Evolutionary conservation across 2,888 invertebrate genomes (phyloP).

Genomic region (Esperia sulphurella): DNA sequence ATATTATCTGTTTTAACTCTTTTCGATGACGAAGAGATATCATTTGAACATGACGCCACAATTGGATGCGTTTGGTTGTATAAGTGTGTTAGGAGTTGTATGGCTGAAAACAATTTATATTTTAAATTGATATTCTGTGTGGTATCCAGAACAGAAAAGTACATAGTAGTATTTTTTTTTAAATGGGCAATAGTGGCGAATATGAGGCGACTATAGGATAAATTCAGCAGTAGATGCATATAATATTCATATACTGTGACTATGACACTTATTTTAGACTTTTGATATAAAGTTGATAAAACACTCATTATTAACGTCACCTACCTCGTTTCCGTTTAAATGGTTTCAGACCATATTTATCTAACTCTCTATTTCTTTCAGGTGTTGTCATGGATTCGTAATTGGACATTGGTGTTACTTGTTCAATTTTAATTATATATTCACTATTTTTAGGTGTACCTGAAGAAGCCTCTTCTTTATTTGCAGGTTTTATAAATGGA

Average conservation of each 20-base stretch:
- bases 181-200: no score
- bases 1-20: conserved; percentile 29
- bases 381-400: conserved; percentile 79
- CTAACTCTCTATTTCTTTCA: conserved; percentile 75
- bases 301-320: neutral
- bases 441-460: conserved; percentile 59
- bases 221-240: no score
- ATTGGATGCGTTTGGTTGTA: conserved; percentile 85
- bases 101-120: conserved; percentile 63
- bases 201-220: no score
- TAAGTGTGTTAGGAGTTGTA: conserved; percentile 82
- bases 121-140: no score
- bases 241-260: no score
- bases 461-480: neutral
- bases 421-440: conserved; percentile 73
- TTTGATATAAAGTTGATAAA: neutral
- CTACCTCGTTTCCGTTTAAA: conserved; percentile 81
- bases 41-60: conserved; percentile 43
- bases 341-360: conserved; percentile 83
- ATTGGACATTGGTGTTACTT: conserved; percentile 79
- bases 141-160: no score
- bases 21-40: conserved; percentile 47
- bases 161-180: no score
- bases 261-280: no score
- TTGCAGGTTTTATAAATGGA: neutral